Evolutionary conservation across 2,113 vertebrate species (phyloP).

Genomic region (Hippocampus zosterae): DNA sequence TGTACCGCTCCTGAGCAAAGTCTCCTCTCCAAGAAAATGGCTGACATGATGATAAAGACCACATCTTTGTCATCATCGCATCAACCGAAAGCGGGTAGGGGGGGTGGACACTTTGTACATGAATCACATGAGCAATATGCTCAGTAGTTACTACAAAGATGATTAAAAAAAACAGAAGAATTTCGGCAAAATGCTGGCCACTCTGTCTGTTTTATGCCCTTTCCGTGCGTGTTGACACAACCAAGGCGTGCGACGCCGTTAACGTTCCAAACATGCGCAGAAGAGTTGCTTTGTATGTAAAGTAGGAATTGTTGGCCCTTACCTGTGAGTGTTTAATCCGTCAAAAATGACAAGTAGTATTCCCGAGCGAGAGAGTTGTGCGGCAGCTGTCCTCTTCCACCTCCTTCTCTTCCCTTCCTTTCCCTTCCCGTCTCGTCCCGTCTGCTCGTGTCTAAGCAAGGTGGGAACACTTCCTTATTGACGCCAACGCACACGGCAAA

Average conservation of each 20-base stretch:
- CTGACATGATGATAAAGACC: too few species aligned
- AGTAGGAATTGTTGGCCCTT: not conserved
- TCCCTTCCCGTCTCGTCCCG: not conserved
- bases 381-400: constrained; percentile 62
- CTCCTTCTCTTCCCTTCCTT: constrained; percentile 11
- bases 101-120: not conserved
- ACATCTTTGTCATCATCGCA: not conserved
- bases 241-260: too few species aligned
- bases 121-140: not conserved
- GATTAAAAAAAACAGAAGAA: not conserved
- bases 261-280: too few species aligned
- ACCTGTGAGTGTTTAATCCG: not conserved
- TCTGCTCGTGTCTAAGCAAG: constrained; percentile 4
- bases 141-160: too few species aligned
- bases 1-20: constrained; percentile 46
- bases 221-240: not conserved
- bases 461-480: constrained; percentile 61
- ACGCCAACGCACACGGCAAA: not conserved
- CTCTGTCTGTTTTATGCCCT: not conserved
- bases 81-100: rapidly evolving
- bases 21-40: constrained; percentile 13
- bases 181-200: not conserved
- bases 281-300: not conserved
- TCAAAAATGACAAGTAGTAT: not conserved
- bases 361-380: not conserved